Evolutionary conservation across 2,797 vertebrate genomes (phyloP), one percentile per base, ranked within the genome.

Genomic region (Poeciliopsis infans): DNA sequence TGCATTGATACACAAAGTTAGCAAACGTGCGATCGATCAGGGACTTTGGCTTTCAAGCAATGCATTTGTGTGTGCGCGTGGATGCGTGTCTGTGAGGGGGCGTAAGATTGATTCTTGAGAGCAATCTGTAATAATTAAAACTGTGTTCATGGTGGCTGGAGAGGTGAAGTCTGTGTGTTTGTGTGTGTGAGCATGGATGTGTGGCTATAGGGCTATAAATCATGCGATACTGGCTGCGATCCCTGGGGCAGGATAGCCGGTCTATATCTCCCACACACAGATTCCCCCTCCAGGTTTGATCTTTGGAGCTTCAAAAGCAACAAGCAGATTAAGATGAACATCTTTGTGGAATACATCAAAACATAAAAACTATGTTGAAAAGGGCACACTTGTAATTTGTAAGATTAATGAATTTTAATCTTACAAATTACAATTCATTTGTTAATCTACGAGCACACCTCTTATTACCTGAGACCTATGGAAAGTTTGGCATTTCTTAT

Each of bases 111-210:
- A 93, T 92, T 88, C 59, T 43, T 75, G 72, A 82, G 78, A 84
- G 81, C 74, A 78, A 90, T 92, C 76, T 89, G 87, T 88, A 84
- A 93, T 90, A 89, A 93, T 94, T 91, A 89, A 92, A 94, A 91
- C 53, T 28, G 43, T 77, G 79, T 80, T 82, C 86, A 70, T 78
- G 82, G 75, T 74, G 80, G 81, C 69, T 71, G 82, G 76, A 69
- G 75, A 81, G 75, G 77, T 69, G 77, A 80, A 81, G 55, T 81
- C 11, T 51, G n/a, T 73, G 68, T 64, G 2, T 66, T 20, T 81
- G 43, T 78, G 64, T 73, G 41, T 68, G 72, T 79, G 72, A 79
- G 69, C 73, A 39, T 74, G 64, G 69, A 61, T 76, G 41, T 70
- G 13, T 16, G 78, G 89, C 90, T 88, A 55, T 84, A 28, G 55